These are phyloP conservation scores for Scalopus aquaticus DNA, from an alignment of 2,113 vertebrate genomes.

Conservation along the genomic window DNA sequence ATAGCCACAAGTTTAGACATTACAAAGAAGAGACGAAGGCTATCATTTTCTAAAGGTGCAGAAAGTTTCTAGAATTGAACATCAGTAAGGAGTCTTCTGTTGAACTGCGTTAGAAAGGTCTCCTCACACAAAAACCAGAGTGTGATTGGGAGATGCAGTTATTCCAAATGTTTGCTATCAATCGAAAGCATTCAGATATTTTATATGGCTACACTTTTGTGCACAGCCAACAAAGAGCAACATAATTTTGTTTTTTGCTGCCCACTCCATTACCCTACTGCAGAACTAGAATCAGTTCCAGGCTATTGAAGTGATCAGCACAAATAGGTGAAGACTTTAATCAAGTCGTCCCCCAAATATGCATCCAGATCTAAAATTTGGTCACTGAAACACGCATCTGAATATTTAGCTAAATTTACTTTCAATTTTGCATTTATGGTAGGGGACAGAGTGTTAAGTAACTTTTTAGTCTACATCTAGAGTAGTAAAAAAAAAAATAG, in stretches of 20 bases:
- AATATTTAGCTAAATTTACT: slow-evolving; percentile 31
- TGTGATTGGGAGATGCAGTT: neutral
- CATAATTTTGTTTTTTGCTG: neutral
- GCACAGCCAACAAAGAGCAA: neutral
- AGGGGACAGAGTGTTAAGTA: neutral
- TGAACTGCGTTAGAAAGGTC: neutral
- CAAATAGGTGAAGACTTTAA: neutral
- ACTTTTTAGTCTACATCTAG: neutral
- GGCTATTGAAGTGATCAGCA: neutral
- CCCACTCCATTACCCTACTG: neutral
- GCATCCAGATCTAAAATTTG: neutral
- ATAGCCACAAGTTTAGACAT: neutral
- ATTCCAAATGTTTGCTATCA: neutral
- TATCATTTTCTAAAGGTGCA: slow-evolving; percentile 16
- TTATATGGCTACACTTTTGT: neutral
- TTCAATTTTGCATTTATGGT: neutral
- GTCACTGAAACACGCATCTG: neutral
- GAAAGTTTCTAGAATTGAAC: neutral
- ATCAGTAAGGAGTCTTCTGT: neutral
- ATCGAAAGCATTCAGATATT: neutral
- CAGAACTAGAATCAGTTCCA: neutral
- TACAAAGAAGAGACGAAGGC: neutral
- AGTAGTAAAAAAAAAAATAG: neutral
- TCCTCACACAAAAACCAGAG: neutral
- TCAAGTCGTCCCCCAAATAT: neutral